Conservation (phyloP, 2,888 invertebrate species). For the Trachelus stipa region DNA sequence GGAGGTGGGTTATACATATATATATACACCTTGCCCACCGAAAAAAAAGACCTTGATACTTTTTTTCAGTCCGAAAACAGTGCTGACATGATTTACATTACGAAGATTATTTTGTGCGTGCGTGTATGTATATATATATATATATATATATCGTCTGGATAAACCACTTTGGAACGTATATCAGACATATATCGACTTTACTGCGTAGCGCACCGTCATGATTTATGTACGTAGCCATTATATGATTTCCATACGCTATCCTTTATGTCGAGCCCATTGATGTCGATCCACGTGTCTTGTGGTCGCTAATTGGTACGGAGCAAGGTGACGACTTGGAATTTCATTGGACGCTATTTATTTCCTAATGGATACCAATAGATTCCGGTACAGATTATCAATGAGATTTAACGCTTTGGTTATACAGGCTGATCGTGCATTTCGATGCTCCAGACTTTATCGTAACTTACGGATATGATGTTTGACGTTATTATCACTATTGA, state of each 20-base stretch:
- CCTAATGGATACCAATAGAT: neutral
- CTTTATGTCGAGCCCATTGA: neutral
- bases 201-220: neutral
- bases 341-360: neutral
- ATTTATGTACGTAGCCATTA: neutral
- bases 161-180: neutral
- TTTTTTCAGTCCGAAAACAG: neutral
- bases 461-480: neutral
- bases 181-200: neutral
- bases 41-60: neutral
- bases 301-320: neutral
- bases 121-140: neutral
- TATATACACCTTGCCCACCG: neutral
- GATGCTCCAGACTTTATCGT: neutral
- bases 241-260: neutral
- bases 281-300: neutral
- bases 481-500: neutral
- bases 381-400: neutral
- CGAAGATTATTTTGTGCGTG: neutral
- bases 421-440: neutral
- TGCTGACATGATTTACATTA: neutral
- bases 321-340: neutral
- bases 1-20: neutral
- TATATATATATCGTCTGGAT: neutral
- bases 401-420: neutral